Percentiles rank a stretch among this genome's conserved stretches.
Conservation (phyloP, 1,140 invertebrate species). For the Pseudomyrmex gracilis region DNA sequence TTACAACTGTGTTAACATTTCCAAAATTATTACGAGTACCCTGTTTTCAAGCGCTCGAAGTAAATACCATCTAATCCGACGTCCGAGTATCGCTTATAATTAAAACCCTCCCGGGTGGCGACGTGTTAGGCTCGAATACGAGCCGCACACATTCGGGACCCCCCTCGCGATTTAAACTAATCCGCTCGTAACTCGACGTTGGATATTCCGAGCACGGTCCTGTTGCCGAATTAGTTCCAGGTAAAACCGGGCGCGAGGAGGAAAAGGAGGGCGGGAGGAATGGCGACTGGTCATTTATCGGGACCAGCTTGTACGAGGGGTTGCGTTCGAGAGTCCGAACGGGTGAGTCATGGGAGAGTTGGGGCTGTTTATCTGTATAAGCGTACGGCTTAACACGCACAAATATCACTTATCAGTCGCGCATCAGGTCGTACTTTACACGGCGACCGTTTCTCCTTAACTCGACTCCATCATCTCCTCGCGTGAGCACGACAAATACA, state of each 20-base stretch:
- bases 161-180: conserved; percentile 61
- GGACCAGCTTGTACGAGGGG: conserved; percentile 53
- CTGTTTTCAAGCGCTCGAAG: conserved; percentile 40
- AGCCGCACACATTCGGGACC: conserved; percentile 52
- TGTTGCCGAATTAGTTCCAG: conserved; percentile 65
- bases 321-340: conserved; percentile 8
- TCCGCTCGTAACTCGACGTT: conserved; percentile 61
- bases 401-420: conserved; percentile 69
- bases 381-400: conserved; percentile 1
- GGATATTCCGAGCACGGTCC: conserved; percentile 63
- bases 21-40: conserved; percentile 39
- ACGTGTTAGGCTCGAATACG: conserved; percentile 59
- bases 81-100: conserved; percentile 59
- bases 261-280: neutral
- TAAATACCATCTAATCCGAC: conserved; percentile 54
- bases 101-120: conserved; percentile 47
- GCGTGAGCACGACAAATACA: conserved; percentile 50
- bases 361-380: neutral
- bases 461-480: neutral
- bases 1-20: conserved; percentile 32
- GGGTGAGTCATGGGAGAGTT: neutral
- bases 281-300: conserved; percentile 58
- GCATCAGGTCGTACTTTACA: conserved; percentile 22
- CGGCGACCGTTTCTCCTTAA: conserved; percentile 44
- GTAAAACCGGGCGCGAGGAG: conserved; percentile 50